These are phyloP conservation scores for Rhingia campestris DNA, from an alignment of 2,888 invertebrate genomes.

Conservation along the genomic window DNA sequence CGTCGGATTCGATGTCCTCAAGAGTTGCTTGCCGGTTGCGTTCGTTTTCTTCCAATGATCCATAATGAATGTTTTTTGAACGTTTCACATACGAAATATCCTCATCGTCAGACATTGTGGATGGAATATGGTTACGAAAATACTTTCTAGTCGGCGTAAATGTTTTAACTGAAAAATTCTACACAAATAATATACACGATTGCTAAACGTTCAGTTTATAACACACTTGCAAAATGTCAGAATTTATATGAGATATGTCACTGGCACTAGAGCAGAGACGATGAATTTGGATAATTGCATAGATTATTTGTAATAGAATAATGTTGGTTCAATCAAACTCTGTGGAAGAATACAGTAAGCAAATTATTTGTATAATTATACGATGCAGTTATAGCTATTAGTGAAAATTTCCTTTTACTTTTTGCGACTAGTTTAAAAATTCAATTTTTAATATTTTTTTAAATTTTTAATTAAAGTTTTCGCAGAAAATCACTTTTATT, in stretches of 20 bases:
- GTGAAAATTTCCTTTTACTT: no score
- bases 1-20: constrained; percentile 85
- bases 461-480: no score
- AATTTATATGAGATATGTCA: constrained; percentile 18
- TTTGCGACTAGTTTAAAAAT: no score
- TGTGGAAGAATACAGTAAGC: not conserved
- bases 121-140: not conserved
- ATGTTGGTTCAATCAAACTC: constrained; percentile 4
- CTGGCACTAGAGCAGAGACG: not conserved
- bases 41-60: constrained; percentile 94
- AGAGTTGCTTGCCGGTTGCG: constrained; percentile 85
- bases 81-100: constrained; percentile 89
- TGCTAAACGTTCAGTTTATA: constrained; percentile 58
- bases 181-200: constrained; percentile 28
- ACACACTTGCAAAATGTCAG: constrained; percentile 20
- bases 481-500: no score
- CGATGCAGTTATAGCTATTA: constrained; percentile 12
- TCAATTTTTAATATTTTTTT: no score
- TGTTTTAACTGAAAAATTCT: constrained; percentile 40
- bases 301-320: constrained; percentile 7
- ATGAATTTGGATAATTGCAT: not conserved
- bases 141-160: not conserved
- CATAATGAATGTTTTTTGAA: constrained; percentile 92
- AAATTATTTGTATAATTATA: not conserved
- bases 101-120: constrained; percentile 90